These are phyloP conservation scores for Pachycephala philippinensis DNA, from an alignment of 2,113 vertebrate genomes.

Conservation along the genomic window DNA sequence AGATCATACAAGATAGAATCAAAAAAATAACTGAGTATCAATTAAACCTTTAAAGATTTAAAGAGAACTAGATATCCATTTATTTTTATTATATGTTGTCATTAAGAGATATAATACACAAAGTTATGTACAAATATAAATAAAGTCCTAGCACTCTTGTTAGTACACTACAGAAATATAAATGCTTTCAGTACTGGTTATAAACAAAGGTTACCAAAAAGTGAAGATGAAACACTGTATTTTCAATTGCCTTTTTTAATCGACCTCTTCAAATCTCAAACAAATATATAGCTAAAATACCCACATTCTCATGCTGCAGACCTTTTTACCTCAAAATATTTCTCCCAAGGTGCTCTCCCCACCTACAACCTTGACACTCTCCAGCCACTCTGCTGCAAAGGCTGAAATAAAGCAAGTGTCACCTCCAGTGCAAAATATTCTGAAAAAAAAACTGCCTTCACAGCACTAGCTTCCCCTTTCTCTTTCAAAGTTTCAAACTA, in stretches of 20 bases:
- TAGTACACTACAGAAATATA: neutral
- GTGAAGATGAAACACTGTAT: neutral
- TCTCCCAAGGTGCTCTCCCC: neutral
- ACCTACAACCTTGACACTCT: neutral
- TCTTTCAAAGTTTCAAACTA: neutral
- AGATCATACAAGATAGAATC: neutral
- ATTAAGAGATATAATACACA: neutral
- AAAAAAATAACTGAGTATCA: neutral
- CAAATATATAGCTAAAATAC: neutral
- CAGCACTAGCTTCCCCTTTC: neutral
- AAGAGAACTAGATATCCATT: neutral
- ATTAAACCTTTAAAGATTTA: neutral
- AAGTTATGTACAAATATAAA: neutral
- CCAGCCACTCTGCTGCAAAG: neutral
- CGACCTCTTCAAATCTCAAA: neutral
- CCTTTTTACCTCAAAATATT: neutral
- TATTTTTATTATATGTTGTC: neutral
- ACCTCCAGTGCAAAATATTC: neutral
- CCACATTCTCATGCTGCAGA: neutral
- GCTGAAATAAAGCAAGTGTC: neutral
- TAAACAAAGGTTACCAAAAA: neutral
- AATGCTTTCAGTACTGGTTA: neutral
- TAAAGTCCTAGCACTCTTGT: neutral
- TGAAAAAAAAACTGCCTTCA: neutral
- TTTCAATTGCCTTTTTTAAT: neutral